phyloP scores from a whole-genome alignment of 2,797 vertebrate genomes.

The Phalanger gymnotis region DNA sequence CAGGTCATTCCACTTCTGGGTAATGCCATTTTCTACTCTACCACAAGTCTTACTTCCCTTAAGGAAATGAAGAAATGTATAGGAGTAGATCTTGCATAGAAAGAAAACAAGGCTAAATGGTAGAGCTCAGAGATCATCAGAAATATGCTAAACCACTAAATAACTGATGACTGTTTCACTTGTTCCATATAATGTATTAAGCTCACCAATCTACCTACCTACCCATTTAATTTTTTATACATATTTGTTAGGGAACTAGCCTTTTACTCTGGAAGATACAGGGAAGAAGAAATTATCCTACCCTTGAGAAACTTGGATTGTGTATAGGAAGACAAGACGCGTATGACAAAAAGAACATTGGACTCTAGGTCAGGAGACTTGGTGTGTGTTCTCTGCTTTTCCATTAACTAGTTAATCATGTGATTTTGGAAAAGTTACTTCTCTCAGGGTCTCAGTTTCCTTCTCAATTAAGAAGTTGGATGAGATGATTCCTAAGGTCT shows the following conservation, averaged over 20 bases:
- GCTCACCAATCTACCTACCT: not conserved
- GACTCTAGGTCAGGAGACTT: not conserved
- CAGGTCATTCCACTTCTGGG: not conserved
- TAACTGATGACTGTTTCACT: not conserved
- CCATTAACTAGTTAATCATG: not conserved
- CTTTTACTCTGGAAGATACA: not conserved
- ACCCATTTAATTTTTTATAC: not conserved
- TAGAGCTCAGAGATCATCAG: not conserved
- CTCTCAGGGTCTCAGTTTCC: not conserved
- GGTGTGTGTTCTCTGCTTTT: not conserved
- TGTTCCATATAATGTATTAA: not conserved
- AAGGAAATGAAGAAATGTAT: not conserved
- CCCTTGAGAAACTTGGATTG: not conserved
- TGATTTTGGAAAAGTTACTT: not conserved
- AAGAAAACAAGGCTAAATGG: not conserved
- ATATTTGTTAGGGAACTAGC: not conserved
- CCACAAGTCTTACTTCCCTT: not conserved
- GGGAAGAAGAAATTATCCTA: not conserved
- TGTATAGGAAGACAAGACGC: not conserved
- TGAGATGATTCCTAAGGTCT: not conserved
- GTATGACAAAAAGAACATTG: not conserved
- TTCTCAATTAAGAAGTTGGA: not conserved
- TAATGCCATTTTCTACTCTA: rapidly evolving
- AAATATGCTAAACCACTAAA: not conserved
- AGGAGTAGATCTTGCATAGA: not conserved